These are phyloP conservation scores for Coregonus ussuriensis DNA, from an alignment of 2,797 vertebrate genomes.

Conservation along the genomic window DNA sequence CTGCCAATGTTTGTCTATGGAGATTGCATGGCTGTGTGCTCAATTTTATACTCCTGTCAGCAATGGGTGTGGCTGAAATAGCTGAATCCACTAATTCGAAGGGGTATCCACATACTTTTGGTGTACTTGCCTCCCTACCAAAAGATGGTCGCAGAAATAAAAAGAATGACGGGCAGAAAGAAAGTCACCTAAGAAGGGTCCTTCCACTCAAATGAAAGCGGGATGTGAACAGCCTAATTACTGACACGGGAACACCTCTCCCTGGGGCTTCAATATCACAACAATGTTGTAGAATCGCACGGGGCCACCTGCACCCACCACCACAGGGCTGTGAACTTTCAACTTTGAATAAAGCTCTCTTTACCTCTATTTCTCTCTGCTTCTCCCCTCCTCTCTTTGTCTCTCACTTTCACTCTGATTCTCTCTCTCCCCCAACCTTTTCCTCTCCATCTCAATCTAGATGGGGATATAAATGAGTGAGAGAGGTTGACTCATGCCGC, in stretches of 20 bases:
- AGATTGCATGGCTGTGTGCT: no score
- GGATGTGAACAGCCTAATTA: slow-evolving; percentile 81
- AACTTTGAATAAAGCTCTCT: slow-evolving; percentile 54
- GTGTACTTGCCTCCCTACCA: not conserved
- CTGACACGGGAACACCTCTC: slow-evolving; percentile 55
- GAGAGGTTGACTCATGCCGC: slow-evolving; percentile 53
- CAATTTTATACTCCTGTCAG: no score
- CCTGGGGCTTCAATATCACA: slow-evolving; percentile 63
- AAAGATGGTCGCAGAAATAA: not conserved
- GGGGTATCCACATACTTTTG: no score
- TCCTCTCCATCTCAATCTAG: slow-evolving; percentile 54
- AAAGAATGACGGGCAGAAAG: slow-evolving; percentile 35
- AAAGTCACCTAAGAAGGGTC: slow-evolving; percentile 57
- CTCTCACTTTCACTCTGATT: no score
- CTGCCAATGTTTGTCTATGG: no score
- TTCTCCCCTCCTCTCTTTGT: no score
- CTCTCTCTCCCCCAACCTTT: no score
- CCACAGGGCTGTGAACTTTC: slow-evolving; percentile 40
- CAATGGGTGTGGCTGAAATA: no score
- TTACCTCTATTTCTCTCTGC: not conserved
- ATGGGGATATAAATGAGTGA: slow-evolving; percentile 52
- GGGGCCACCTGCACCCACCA: not conserved
- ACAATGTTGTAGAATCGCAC: slow-evolving; percentile 39
- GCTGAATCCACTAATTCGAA: no score
- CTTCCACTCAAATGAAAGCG: slow-evolving; percentile 71